Evolutionary conservation across 1,140 invertebrate genomes (phyloP), one percentile per base, ranked within the genome.

Genomic region (Heterodera carotae): DNA sequence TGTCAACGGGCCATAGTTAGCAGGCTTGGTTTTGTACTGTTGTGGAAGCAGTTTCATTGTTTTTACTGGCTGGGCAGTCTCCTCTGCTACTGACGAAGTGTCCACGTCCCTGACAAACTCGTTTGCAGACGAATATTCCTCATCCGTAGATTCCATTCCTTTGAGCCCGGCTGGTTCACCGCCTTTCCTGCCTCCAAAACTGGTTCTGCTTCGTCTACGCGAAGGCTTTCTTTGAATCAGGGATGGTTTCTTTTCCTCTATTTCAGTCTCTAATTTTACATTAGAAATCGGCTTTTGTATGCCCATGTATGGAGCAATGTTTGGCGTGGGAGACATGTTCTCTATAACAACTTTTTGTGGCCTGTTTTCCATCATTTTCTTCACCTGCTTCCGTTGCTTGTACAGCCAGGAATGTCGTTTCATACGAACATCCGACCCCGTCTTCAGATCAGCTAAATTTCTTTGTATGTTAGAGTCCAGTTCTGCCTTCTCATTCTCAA

Each of bases 281-380:
- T 70, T 31, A 15, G 6, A 29, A 2, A 5, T n/a, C 33, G 53
- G 29, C n/a, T 48, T 6, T 3, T 31, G 27, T 48, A 39, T 70
- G 27, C 31, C 48, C 48, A 70, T 31, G 33, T 70, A 70, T 4
- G 69, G 69, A 3, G 69, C 29, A 8, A 33, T 34, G 60, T 62
- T 62, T 62, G 8, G 60, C 22, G 36, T 33, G 29, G 4, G 2
- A 43, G 36, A 22, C 10, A 22, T 8, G 29, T 70, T 53, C 6
- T 70, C 69, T 2, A 70, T 34, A 12, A 70, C 33, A 3, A 70
- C 69, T 8, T 70, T 70, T 70, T 70, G 69, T 12, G 69, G 69
- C 12, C 8, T 27, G 34, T 70, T 70, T 8, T 70, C 69, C 67
- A 77, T 29, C 48, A 33, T 27, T 5, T 39, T 2, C 59, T 73